These are phyloP conservation scores for Hippocampus zosterae DNA, from an alignment of 2,113 vertebrate species.

Conservation along the genomic window DNA sequence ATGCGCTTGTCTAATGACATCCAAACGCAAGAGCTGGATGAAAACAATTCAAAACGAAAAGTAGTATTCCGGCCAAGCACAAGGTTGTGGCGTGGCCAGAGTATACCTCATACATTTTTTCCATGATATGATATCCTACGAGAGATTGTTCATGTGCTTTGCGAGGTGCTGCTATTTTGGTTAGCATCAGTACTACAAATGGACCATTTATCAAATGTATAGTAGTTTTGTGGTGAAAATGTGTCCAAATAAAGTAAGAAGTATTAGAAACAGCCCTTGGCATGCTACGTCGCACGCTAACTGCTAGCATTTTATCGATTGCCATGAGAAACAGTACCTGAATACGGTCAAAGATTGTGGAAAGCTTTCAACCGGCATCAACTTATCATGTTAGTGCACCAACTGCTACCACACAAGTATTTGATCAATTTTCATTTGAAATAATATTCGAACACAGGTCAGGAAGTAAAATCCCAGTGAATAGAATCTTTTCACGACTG, in stretches of 20 bases:
- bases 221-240: no score
- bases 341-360: no score
- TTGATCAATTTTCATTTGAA: no score
- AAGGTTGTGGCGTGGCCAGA: background rate
- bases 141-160: background rate
- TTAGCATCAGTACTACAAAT: background rate
- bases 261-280: background rate
- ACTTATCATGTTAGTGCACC: no score
- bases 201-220: background rate
- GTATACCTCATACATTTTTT: no score
- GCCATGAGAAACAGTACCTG: no score
- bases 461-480: no score
- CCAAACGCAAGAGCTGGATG: background rate
- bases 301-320: background rate
- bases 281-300: background rate
- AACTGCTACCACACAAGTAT: no score
- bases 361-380: no score
- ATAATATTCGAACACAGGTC: no score
- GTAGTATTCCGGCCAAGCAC: background rate
- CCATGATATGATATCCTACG: background rate
- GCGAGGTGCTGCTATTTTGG: background rate
- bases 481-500: no score
- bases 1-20: background rate
- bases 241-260: background rate
- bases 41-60: background rate